A percentile compares a stretch with the other conserved stretches of the same genome.
These are phyloP conservation scores for Chrysochloris asiatica DNA, from an alignment of 2,113 vertebrate genomes.

Conservation along the genomic window DNA sequence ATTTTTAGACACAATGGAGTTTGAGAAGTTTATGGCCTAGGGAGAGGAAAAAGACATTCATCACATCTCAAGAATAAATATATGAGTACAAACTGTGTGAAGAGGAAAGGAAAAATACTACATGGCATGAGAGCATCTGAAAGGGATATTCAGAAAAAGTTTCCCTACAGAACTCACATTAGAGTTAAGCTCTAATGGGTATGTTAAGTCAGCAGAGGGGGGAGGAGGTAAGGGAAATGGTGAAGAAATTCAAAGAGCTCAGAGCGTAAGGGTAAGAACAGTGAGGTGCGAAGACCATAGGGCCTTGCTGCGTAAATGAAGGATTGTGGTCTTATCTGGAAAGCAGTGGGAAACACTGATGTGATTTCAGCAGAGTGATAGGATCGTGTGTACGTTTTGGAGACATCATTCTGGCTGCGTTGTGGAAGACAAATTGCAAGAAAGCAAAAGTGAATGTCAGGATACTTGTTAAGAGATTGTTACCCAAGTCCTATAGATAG, in stretches of 20 bases:
- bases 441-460: not conserved
- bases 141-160: not conserved
- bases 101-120: constrained; percentile 1
- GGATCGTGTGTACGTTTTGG: not conserved
- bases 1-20: not conserved
- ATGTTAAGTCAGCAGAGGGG: not conserved
- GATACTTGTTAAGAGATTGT: not conserved
- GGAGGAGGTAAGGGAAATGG: not conserved
- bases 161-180: not conserved
- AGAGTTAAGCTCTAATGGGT: not conserved
- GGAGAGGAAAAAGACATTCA: constrained; percentile 11
- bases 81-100: not conserved
- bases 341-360: not conserved
- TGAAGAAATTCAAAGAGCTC: not conserved
- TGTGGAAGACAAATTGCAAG: not conserved
- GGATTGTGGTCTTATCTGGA: not conserved
- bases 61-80: constrained; percentile 50
- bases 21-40: not conserved
- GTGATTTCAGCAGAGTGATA: not conserved
- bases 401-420: not conserved
- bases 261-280: not conserved
- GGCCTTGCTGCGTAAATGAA: not conserved
- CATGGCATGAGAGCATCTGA: constrained; percentile 12
- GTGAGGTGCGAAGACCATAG: not conserved
- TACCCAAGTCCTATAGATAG: not conserved